Percentiles rank a stretch among this genome's conserved stretches.
These are phyloP conservation scores for Mastacembelus armatus DNA, from an alignment of 2,797 vertebrate genomes.

Conservation along the genomic window DNA sequence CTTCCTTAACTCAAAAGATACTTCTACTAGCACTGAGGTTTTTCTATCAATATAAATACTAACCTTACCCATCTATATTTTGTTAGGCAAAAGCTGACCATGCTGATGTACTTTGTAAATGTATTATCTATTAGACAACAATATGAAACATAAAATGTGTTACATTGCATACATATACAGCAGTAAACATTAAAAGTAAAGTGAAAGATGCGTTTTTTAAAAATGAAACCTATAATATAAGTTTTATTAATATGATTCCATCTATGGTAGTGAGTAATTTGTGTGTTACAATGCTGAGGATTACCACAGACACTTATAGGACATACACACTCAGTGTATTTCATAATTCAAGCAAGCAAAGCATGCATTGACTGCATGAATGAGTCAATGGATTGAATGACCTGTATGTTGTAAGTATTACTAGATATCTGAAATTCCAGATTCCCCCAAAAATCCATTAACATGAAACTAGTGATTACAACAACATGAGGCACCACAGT, in stretches of 20 bases:
- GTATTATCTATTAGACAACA: too few species aligned
- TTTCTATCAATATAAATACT: too few species aligned
- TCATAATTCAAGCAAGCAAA: background rate
- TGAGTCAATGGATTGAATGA: slow-evolving; percentile 22
- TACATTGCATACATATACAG: background rate
- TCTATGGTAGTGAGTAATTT: background rate
- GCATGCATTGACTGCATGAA: background rate
- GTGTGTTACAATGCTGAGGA: background rate
- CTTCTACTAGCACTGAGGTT: too few species aligned
- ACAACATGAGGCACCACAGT: background rate
- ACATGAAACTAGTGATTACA: background rate
- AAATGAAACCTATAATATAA: background rate
- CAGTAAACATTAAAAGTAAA: background rate
- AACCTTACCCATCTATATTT: too few species aligned
- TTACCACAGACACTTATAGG: background rate
- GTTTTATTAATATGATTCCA: background rate
- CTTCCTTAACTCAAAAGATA: too few species aligned
- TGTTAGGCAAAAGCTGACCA: too few species aligned
- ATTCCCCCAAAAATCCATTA: background rate
- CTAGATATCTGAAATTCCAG: slow-evolving; percentile 18
- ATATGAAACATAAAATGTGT: background rate
- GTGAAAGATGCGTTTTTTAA: background rate
- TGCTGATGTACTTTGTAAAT: too few species aligned
- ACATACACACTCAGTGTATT: background rate
- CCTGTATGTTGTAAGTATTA: background rate